These are phyloP conservation scores for Neodiprion lecontei DNA, from an alignment of 1,140 invertebrate species.

Conservation along the genomic window DNA sequence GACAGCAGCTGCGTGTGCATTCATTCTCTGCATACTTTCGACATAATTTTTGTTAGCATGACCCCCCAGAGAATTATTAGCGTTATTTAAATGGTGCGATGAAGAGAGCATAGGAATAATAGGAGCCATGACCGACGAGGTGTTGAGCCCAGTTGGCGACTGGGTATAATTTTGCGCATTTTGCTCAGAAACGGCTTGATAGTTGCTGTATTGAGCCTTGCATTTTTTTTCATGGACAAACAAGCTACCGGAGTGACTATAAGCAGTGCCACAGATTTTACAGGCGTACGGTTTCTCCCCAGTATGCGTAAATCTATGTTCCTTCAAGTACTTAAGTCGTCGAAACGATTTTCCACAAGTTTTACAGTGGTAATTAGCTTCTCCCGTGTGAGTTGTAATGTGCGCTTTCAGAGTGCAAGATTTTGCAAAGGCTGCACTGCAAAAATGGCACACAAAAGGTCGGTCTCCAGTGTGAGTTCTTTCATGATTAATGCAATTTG, in stretches of 20 bases:
- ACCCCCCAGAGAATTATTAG: constrained; percentile 25
- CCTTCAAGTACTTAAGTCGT: constrained; percentile 63
- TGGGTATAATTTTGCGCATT: constrained; percentile 37
- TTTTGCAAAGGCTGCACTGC: constrained; percentile 56
- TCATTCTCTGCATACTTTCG: constrained; percentile 37
- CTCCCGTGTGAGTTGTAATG: constrained; percentile 54
- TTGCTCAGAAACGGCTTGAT: constrained; percentile 32
- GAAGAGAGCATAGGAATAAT: constrained; percentile 35
- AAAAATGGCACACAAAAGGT: constrained; percentile 67
- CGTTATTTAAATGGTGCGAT: constrained; percentile 28
- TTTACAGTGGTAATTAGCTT: constrained; percentile 57
- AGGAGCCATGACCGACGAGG: constrained; percentile 28
- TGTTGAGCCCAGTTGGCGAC: constrained; percentile 12
- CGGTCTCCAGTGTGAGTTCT: constrained; percentile 68
- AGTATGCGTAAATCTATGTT: constrained; percentile 71
- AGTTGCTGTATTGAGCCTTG: constrained; percentile 44
- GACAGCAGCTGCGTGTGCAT: constrained; percentile 10
- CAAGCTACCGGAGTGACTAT: constrained; percentile 54
- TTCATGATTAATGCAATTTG: constrained; percentile 64
- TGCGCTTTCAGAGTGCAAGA: constrained; percentile 61
- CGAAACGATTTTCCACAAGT: constrained; percentile 65
- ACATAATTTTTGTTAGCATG: constrained; percentile 38
- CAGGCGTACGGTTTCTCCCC: constrained; percentile 80
- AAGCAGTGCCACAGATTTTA: constrained; percentile 67
- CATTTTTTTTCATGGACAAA: constrained; percentile 57